Base-by-base conservation (phyloP, 2,888 invertebrate genomes). In the Ectemnius lituratus region DNA sequence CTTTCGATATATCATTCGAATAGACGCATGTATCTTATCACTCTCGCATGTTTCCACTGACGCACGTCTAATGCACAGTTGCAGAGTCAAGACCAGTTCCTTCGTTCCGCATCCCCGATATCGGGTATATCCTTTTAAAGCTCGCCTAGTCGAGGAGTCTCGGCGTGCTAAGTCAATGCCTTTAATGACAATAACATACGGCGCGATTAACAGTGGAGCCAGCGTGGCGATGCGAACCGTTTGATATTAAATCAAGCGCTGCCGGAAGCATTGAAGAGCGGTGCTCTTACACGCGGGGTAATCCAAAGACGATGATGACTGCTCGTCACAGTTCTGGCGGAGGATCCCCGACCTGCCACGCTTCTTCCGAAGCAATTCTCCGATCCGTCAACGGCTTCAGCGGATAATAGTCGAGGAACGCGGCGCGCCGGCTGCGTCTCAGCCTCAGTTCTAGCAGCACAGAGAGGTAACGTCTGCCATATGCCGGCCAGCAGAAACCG, bases 391-490 rank as follows among this genome's bases (percentile, higher is more conserved):
- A 73, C 62, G 60, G 61, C 37, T 58, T 62, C 69, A 67, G 71
- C 71, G 69, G 73, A 78, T 81, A 81, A 84, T 83, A 78, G 58
- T 70, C 72, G 75, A 69, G 68, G 69, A 73, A 78, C 68, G 73
- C 52, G 16, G 52, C 75, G 73, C 76, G 66, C 70, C 73, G 81
- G 78, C 76, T 83, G 72, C 65, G 71, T 56, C 62, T 72, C 73
- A 76, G 69, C 65, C 16, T 52, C 1, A 37, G 37, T 37, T 11
- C 37, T 37, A 6, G 37, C 37, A 13, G 70, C 67, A 52, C 66
- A 60, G 49, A 78, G 76, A 88, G 88, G 88, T 88, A 86, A 88
- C 88, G 86, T 88, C 84, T 88, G 82, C 88, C 88, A 88, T 85
- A 87, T 88, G 88, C 83, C 83, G 62, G 79, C 16, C 62, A 67